Conservation (phyloP, 2,113 vertebrate species). For the Cololabis saira region DNA sequence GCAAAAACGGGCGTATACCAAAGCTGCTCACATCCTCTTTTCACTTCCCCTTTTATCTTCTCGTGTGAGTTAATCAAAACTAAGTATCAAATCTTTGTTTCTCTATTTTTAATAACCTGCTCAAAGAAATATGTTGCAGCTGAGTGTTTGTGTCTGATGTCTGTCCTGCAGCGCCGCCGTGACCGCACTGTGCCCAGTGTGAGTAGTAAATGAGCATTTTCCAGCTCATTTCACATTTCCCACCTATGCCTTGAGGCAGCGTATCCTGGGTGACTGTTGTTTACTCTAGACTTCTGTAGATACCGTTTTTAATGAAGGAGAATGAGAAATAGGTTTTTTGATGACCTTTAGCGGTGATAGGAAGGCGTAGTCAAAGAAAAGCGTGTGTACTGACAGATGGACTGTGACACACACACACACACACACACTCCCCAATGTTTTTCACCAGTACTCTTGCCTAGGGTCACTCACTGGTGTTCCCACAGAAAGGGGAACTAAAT, state of each 20-base stretch:
- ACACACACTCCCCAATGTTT: constrained; percentile 34
- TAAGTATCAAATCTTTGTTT: neutral
- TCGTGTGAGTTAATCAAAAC: too few relatives aligned
- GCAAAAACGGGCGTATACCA: constrained; percentile 30
- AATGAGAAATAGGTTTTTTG: constrained; percentile 21
- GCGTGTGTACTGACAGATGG: neutral
- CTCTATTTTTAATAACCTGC: neutral
- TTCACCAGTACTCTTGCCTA: constrained; percentile 19
- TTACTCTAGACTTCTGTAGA: constrained; percentile 17
- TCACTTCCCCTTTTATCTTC: constrained; percentile 50
- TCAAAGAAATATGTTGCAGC: neutral
- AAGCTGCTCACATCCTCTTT: constrained; percentile 48
- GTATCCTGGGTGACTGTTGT: constrained; percentile 47
- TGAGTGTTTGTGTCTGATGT: neutral
- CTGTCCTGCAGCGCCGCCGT: constrained; percentile 17
- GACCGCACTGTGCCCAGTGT: constrained; percentile 29
- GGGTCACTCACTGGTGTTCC: constrained; percentile 18
- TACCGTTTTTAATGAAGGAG: constrained; percentile 28
- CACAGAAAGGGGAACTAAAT: constrained; percentile 35
- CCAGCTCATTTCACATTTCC: constrained; percentile 40
- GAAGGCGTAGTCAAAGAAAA: constrained; percentile 31
- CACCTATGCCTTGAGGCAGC: constrained; percentile 40
- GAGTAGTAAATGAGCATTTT: constrained; percentile 33
- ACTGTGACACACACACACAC: neutral
- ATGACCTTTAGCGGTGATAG: constrained; percentile 30